Evolutionary conservation across 1,140 invertebrate species (phyloP).

Genomic region (Solenopsis invicta): DNA sequence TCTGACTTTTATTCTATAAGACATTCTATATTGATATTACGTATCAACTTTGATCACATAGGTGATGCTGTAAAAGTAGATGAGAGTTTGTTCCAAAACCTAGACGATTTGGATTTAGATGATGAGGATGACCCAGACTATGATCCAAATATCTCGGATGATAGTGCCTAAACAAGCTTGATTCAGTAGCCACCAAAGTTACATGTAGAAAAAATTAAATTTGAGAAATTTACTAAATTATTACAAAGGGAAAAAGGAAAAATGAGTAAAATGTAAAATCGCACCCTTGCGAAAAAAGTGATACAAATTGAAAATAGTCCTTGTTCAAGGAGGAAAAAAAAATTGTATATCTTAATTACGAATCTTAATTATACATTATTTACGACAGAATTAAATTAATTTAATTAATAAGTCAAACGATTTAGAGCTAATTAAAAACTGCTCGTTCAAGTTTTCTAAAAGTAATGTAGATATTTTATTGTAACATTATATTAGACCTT

Average conservation of each 20-base stretch:
- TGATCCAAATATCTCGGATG: constrained; percentile 83
- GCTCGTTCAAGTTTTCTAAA: no score
- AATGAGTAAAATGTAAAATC: neutral
- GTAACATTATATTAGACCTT: no score
- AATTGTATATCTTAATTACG: no score
- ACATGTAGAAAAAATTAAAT: constrained; percentile 29
- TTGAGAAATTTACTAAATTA: constrained; percentile 17
- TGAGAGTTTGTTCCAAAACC: constrained; percentile 97
- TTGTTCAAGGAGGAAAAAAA: no score
- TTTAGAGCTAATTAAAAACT: no score
- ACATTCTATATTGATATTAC: neutral
- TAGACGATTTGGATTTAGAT: constrained; percentile 95
- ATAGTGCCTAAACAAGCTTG: constrained; percentile 77
- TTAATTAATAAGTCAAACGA: no score
- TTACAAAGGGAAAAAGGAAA: neutral
- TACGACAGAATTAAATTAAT: no score
- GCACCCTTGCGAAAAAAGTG: no score
- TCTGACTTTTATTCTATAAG: neutral
- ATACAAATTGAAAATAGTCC: no score
- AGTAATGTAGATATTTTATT: no score
- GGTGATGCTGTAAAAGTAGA: constrained; percentile 97
- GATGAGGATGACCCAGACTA: constrained; percentile 90
- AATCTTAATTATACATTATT: no score
- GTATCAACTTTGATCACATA: constrained; percentile 81
- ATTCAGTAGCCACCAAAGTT: constrained; percentile 37